phyloP scores from a whole-genome alignment of 2,113 vertebrate species.

The Burhinus bistriatus region DNA sequence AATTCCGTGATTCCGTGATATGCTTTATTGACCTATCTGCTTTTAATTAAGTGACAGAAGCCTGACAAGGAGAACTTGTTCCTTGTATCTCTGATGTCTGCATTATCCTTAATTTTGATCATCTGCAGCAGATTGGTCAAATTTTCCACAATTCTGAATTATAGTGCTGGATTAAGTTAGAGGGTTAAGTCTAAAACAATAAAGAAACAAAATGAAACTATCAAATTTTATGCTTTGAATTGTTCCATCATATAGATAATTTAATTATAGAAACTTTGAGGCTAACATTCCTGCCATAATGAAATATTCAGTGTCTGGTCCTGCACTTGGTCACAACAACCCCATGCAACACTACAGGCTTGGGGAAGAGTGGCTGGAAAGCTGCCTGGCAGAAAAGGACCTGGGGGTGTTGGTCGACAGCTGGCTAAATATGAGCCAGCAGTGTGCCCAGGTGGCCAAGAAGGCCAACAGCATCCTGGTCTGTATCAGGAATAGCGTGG shows the following conservation, averaged over 20 bases:
- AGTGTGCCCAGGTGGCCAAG: no score
- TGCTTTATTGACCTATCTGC: background rate
- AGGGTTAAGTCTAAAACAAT: background rate
- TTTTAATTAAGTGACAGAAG: background rate
- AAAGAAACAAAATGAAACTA: background rate
- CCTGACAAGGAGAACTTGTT: background rate
- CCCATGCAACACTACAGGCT: no score
- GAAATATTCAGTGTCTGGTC: background rate
- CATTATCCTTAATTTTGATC: background rate
- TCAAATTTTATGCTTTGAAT: background rate
- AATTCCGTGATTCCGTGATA: no score
- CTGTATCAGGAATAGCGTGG: no score
- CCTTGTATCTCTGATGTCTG: background rate
- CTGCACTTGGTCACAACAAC: no score
- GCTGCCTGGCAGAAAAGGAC: no score
- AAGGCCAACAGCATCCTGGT: no score
- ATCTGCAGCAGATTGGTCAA: no score
- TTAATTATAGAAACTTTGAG: background rate
- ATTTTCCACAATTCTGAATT: background rate
- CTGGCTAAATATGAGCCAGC: no score
- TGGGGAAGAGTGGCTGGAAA: no score
- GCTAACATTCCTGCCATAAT: background rate
- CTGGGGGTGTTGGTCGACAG: no score
- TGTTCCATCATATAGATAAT: background rate
- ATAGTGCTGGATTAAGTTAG: background rate